These are phyloP conservation scores for Oriolus oriolus DNA, from an alignment of 2,113 vertebrate species.

Conservation along the genomic window DNA sequence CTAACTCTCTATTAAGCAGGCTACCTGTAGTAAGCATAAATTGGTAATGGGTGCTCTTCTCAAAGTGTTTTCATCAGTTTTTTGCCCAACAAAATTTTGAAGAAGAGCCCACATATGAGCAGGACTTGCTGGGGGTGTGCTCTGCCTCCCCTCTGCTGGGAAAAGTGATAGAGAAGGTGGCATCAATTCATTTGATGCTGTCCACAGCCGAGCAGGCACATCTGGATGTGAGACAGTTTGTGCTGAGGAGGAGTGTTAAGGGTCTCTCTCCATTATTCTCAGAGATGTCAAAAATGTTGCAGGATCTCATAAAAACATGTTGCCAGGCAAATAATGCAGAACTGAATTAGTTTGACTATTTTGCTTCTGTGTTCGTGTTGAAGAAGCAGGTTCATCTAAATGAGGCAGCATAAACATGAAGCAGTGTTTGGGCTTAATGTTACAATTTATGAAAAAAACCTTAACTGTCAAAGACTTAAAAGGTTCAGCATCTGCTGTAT, in stretches of 20 bases:
- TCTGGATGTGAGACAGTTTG: background rate
- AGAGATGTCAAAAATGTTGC: background rate
- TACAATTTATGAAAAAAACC: background rate
- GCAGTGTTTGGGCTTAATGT: background rate
- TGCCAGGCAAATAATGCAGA: background rate
- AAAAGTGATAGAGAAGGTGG: background rate
- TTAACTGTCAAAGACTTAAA: constrained; percentile 8
- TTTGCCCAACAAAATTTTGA: background rate
- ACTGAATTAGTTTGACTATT: background rate
- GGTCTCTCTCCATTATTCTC: background rate
- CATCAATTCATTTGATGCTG: background rate
- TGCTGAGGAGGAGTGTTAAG: background rate
- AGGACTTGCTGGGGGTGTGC: background rate
- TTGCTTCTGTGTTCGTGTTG: background rate
- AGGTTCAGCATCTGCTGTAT: background rate
- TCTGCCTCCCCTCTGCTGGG: background rate
- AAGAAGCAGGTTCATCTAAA: background rate
- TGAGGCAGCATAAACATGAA: background rate
- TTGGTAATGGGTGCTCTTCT: background rate
- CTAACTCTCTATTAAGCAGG: background rate
- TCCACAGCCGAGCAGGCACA: background rate
- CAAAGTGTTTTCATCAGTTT: background rate
- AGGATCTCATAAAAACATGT: background rate
- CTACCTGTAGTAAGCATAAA: background rate
- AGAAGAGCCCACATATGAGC: background rate